Evolutionary conservation across 2,888 invertebrate species (phyloP).

Genomic region (Perdita meconis): DNA sequence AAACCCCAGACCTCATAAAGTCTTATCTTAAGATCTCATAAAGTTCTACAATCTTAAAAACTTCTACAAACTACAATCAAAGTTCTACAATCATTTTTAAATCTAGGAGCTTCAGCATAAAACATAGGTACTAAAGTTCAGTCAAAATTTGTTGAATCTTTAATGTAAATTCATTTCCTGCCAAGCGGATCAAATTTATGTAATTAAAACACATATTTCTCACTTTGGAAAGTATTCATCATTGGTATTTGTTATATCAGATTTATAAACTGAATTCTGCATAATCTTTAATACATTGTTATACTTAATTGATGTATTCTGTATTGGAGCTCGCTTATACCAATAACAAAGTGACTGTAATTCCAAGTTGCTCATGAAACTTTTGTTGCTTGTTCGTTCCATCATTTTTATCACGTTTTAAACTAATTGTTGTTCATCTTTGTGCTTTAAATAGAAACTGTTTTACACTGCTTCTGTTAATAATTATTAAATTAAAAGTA

Average conservation of each 20-base stretch:
- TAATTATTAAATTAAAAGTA: too few relatives aligned
- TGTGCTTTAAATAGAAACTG: neutral
- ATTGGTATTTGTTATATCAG: slow-evolving; percentile 8
- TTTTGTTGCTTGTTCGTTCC: slow-evolving; percentile 17
- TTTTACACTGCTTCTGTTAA: neutral
- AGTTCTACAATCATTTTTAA: too few relatives aligned
- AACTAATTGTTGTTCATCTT: slow-evolving; percentile 37
- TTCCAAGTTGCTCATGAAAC: slow-evolving; percentile 39
- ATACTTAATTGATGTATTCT: slow-evolving; percentile 17
- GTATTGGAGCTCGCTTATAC: slow-evolving; percentile 41
- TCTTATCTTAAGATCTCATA: too few relatives aligned
- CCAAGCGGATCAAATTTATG: too few relatives aligned
- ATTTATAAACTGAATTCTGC: slow-evolving; percentile 22
- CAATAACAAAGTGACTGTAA: slow-evolving; percentile 48
- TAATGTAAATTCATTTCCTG: too few relatives aligned
- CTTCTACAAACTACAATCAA: too few relatives aligned
- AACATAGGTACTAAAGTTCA: too few relatives aligned
- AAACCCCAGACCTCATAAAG: too few relatives aligned
- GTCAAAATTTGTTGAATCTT: too few relatives aligned
- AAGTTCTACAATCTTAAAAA: too few relatives aligned
- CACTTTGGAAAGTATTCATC: slow-evolving; percentile 25
- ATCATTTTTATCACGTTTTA: slow-evolving; percentile 28
- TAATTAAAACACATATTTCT: slow-evolving; percentile 16
- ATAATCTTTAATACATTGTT: slow-evolving; percentile 30
- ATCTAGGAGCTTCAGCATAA: too few relatives aligned